A percentile compares a stretch with the other conserved stretches of the same genome.
Evolutionary conservation across 1,140 invertebrate genomes (phyloP).

Genomic region (Halyomorpha halys): DNA sequence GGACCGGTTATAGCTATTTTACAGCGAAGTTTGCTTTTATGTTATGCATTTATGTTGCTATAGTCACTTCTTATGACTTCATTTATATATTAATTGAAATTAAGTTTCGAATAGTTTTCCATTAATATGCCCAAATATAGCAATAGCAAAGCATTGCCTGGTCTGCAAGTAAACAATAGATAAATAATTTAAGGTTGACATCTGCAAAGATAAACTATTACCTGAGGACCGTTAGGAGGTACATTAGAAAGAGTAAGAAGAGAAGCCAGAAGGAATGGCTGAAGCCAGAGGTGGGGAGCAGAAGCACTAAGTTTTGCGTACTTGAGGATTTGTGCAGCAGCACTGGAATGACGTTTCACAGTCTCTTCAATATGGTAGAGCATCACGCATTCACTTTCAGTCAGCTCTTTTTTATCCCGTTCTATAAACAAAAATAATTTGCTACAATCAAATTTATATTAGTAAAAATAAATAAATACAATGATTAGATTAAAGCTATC

Average conservation of each 20-base stretch:
- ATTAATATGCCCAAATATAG: no score
- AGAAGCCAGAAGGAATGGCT: conserved; percentile 45
- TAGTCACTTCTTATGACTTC: no score
- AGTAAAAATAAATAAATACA: no score
- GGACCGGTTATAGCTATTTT: no score
- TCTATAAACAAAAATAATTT: conserved; percentile 14
- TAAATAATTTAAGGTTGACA: no score
- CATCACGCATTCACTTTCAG: conserved; percentile 41
- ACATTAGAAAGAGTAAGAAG: conserved; percentile 40
- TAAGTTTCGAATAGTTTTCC: no score
- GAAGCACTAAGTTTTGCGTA: conserved; percentile 40
- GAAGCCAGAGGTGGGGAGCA: conserved; percentile 42
- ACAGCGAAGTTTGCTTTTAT: no score
- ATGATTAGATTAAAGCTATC: no score
- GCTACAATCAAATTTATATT: neutral
- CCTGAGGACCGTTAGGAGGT: conserved; percentile 40
- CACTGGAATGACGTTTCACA: conserved; percentile 39
- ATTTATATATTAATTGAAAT: no score
- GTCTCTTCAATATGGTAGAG: conserved; percentile 45
- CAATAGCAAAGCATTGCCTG: no score
- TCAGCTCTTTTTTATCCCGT: conserved; percentile 21
- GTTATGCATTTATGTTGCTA: no score
- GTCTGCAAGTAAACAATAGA: no score
- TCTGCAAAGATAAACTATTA: conserved; percentile 26
- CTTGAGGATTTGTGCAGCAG: conserved; percentile 42